Base-by-base conservation (phyloP, 2,113 vertebrate genomes). In the Hylia prasina region DNA sequence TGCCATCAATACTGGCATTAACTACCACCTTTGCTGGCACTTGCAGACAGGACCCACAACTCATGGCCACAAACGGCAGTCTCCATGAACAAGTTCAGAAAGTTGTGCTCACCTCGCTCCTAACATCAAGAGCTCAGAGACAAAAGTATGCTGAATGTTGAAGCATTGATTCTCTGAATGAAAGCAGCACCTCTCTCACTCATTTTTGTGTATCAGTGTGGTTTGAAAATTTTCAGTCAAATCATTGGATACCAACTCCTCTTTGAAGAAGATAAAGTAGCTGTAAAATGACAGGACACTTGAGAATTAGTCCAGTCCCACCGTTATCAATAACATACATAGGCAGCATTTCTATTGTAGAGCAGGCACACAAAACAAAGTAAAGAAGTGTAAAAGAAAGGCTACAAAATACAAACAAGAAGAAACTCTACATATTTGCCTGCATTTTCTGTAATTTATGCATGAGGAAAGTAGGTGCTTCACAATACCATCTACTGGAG, bases 71-170 rank as follows among this genome's bases (percentile, higher is more conserved):
- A 70, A 73, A 81, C 5, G 7, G 51, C 64, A 83, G 56, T 60
- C 47, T 79, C 47, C 27, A 45, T 2, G 25, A 87, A 31, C 9
- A 75, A 75, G 37, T 73, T 66, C 60, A 84, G 61, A 93, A 84
- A 75, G 83, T 30, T 28, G 30, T 35, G 61, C 35, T 87, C 45
- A 63, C 63, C 33, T 63, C 20, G 16, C 15, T 75, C 60, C 39
- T 30, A 27, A 70, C 23, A 56, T 50, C 42, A 56, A 78, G n/a
- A 73, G 9, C 30, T 53, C 24, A 78, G 11, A 86, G 14, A 58
- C 2, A 66, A 10, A 40, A 1, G 2, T 15, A 23, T 13, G 15
- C n/a, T 9, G 2, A 42, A 79, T 39, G 19, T 17, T 2, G 0
- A 13, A 78, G 42, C 21, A 91, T 1, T 68, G n/a, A 58, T 63